Base-by-base conservation (phyloP, 2,797 vertebrate genomes). In the Melanotaenia boesemani region DNA sequence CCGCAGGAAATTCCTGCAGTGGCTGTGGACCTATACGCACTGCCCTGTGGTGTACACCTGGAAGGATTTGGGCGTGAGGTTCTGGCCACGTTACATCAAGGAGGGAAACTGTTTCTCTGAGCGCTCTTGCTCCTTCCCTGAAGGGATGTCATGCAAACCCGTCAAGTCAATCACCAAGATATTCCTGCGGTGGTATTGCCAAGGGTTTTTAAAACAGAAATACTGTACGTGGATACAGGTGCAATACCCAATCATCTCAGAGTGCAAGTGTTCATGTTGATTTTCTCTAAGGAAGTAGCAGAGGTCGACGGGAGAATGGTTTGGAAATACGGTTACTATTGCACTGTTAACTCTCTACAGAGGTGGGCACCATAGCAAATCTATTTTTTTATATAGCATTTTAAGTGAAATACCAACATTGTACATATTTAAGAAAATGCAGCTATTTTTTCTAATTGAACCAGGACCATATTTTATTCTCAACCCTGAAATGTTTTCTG, bases 351-450 rank as follows among this genome's bases (percentile, higher is more conserved):
- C 92, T 94, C 91, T 93, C 87, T 86, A 90, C 90, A 91, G 90
- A 92, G 91, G 89, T 93, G 93, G 95, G 94, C 95, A 96, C 95
- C 95, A 96, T 96, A 95, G 95, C 95, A 95, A 96, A 97, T 97
- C 94, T 97, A 97, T 97, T 97, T 97, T 97, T 97, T 95, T 96
- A 97, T 96, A 96, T 96, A 96, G 95, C 96, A 94, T 96, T 97
- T 95, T 95, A 96, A 96, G 95, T 93, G 93, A 94, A 93, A 94
- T 92, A 92, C 91, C 93, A 93, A 94, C 93, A 91, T 92, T 94
- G 94, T 94, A 94, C 90, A 94, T 95, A 96, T 95, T 94, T 95
- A 94, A 92, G 91, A 94, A 94, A 94, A 95, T 75, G 93, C 95
- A 96, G 95, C 92, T 95, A 95, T 95, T 95, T 95, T 96, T 96